Evolutionary conservation across 1,140 invertebrate genomes (phyloP), one percentile per base, ranked within the genome.

Genomic region (Diorhabda sublineata): DNA sequence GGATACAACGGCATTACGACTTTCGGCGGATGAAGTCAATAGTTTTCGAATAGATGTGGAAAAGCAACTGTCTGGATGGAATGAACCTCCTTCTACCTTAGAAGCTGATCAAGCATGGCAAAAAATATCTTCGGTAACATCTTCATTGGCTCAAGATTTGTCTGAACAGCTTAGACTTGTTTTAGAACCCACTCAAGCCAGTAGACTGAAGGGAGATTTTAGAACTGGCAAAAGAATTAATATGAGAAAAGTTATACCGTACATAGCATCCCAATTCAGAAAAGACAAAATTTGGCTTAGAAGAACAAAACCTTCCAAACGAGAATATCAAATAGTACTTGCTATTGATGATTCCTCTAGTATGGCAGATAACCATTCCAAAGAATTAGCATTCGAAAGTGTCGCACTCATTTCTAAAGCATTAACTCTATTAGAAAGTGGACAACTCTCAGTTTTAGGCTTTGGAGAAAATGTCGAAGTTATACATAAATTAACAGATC

Each of bases 231-330:
- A 96, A 74, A 86, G 98, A 45, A 91, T 99, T 26, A 99, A 99
- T 82, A 99, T 99, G 97, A 87, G 96, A 59, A 96, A 97, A 82
- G 91, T 97, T 3, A 98, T 99, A 78, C 93, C 96, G 0, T 99
- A 99, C 81, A 98, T 99, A 76, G 98, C 98, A 5, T 98, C 96
- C 76, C 92, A 99, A 80, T 99, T 98, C 82, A 88, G 97, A 47
- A 99, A 99, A 80, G 97, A 99, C 79, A 98, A 98, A 81, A 99
- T 99, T 77, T 99, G 98, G 98, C 77, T 99, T 72, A 84, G 97
- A 60, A 84, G 98, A 61, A 99, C 94, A 0, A 97, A 98, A 82
- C 96, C 96, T 0, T 96, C 93, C 0, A 96, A 98, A 80, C 85
- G 98, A 64, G 91, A 99, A 73, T 99, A 99, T 83, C 96, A 98